Evolutionary conservation across 2,113 vertebrate genomes (phyloP).

Genomic region (Menura novaehollandiae): DNA sequence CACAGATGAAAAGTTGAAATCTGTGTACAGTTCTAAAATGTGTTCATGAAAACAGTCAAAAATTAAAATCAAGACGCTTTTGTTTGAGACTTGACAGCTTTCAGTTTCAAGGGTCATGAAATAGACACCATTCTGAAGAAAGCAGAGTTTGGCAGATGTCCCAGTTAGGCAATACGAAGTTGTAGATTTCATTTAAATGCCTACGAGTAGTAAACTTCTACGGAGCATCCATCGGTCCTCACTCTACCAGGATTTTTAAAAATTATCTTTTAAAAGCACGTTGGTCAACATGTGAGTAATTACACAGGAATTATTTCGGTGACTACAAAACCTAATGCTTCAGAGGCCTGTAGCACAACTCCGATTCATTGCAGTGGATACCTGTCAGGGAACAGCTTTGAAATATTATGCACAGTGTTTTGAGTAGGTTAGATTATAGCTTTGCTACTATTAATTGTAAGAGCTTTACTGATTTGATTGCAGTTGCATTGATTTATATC

Average conservation of each 20-base stretch:
- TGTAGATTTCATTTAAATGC: background rate
- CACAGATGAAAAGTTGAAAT: background rate
- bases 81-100: background rate
- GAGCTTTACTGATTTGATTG: constrained; percentile 5
- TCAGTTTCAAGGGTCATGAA: background rate
- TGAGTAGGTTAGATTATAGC: background rate
- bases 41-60: background rate
- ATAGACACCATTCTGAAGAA: background rate
- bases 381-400: background rate
- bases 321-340: background rate
- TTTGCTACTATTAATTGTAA: constrained; percentile 6
- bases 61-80: background rate
- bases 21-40: background rate
- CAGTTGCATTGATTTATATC: constrained; percentile 10
- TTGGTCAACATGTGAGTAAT: background rate
- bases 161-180: background rate
- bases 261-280: background rate
- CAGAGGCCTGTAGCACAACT: background rate
- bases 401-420: background rate
- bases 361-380: background rate
- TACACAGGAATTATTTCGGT: background rate
- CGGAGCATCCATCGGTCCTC: background rate
- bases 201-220: background rate
- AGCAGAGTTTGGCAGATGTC: background rate
- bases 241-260: background rate